phyloP scores from a whole-genome alignment of 2,113 vertebrate genomes.

The Parus major region DNA sequence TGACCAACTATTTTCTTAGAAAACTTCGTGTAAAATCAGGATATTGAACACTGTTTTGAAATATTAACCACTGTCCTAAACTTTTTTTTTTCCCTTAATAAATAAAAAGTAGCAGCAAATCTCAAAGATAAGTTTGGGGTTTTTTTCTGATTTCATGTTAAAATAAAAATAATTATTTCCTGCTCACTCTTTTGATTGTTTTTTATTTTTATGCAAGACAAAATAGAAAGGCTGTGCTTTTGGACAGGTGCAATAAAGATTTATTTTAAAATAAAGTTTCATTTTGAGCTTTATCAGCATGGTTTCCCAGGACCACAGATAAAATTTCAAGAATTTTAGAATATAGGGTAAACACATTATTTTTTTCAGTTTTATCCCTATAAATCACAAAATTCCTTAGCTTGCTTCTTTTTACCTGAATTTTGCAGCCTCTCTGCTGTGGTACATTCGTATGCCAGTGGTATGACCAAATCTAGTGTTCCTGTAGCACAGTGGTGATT shows the following conservation, averaged over 20 bases:
- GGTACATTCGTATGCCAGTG: not conserved
- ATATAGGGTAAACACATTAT: not conserved
- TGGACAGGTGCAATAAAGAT: not conserved
- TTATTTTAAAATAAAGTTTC: not conserved
- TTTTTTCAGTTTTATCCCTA: not conserved
- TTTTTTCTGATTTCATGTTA: not conserved
- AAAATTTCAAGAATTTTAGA: not conserved
- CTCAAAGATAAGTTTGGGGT: not conserved
- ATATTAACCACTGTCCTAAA: not conserved
- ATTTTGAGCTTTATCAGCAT: not conserved
- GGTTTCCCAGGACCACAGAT: not conserved
- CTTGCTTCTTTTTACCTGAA: not conserved
- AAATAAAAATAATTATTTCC: not conserved
- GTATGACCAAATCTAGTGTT: not conserved
- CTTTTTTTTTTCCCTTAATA: not conserved
- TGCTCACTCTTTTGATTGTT: not conserved
- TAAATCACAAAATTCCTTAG: not conserved
- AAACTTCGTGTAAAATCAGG: not conserved
- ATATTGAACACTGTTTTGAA: not conserved
- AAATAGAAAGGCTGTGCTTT: not conserved
- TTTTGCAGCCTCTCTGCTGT: not conserved
- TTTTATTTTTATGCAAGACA: not conserved
- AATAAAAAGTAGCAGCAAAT: not conserved
- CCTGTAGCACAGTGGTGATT: not conserved
- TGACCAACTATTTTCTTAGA: not conserved